A percentile compares a stretch with the other conserved stretches of the same genome.
Evolutionary conservation across 2,888 invertebrate genomes (phyloP).

Genomic region (Andrena camellia): DNA sequence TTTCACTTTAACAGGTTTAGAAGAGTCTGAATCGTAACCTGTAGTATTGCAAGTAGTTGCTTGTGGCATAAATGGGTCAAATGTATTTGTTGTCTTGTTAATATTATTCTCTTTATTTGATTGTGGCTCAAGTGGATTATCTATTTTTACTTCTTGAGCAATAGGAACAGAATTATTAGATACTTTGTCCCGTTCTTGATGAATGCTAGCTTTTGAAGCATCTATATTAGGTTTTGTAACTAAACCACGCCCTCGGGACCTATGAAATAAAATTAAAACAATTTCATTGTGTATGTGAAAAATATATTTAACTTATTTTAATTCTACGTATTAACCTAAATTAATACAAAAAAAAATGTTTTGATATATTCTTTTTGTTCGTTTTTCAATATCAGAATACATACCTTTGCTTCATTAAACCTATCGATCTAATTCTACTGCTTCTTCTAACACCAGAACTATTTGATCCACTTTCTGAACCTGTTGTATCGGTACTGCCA

Average conservation of each 20-base stretch:
- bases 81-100: constrained; percentile 69
- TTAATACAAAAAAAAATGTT: not conserved
- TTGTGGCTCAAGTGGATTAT: constrained; percentile 79
- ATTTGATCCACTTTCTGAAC: constrained; percentile 84
- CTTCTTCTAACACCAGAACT: constrained; percentile 88
- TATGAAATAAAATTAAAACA: constrained; percentile 51
- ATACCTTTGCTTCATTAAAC: constrained; percentile 88
- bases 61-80: constrained; percentile 76
- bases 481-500: constrained; percentile 83
- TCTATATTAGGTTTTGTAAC: constrained; percentile 81
- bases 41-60: constrained; percentile 71
- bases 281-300: not conserved
- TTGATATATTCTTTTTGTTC: not conserved
- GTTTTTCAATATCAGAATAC: constrained; percentile 16
- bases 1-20: constrained; percentile 92
- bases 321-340: not conserved
- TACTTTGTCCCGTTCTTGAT: constrained; percentile 77
- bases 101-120: constrained; percentile 80
- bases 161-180: constrained; percentile 51
- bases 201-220: constrained; percentile 65
- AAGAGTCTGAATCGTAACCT: constrained; percentile 82
- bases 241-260: constrained; percentile 82
- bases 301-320: not conserved
- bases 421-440: constrained; percentile 91
- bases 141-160: constrained; percentile 77